Base-by-base conservation (phyloP, 2,888 invertebrate genomes). In the Priocnemis perturbator region DNA sequence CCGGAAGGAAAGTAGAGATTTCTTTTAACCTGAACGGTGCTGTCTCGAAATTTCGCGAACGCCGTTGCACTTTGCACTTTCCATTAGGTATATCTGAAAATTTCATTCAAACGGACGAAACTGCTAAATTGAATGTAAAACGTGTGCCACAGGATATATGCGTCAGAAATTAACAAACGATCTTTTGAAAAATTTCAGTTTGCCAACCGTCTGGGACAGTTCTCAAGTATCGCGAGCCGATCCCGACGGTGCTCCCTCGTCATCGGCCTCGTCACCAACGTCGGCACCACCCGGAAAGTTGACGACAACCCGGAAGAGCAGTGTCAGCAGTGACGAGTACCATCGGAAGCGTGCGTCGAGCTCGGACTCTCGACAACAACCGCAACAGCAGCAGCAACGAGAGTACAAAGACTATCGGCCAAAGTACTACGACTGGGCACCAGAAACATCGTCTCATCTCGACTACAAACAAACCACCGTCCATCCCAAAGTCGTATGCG, bases 171-270 rank as follows among this genome's bases (percentile, higher is more conserved):
- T 26, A 26, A 26, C 2, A 5, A 26, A 26, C 26, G 26, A 5
- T 3, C 5, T 26, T 26, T 37, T 37, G 37, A 5, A 53, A 20
- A 45, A 62, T 80, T 77, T 7, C 71, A 86, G 84, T 65, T 74
- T 86, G 71, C 83, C 85, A 53, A 71, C 78, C 30, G 80, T 76
- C 9, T 86, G 85, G 83, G 83, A 85, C 58, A 82, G 73, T 76
- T 87, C 89, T 7, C 87, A 93, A 91, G 85, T 82, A 60, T 84
- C 91, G 3, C 91, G 94, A 45, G 93, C 93, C 63, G 94, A 94
- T 71, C 95, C 95, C 0, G 95, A 95, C 80, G 95, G 94, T 0
- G 94, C 94, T 14, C 91, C 92, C 0, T 93, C 94, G 20, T 91
- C 91, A 21, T 89, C 90, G 55, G 86, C 90, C 0, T 88, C 90